Evolutionary conservation across 2,888 invertebrate species (phyloP), one percentile per base, ranked within the genome.

Genomic region (Aphidius colemani): DNA sequence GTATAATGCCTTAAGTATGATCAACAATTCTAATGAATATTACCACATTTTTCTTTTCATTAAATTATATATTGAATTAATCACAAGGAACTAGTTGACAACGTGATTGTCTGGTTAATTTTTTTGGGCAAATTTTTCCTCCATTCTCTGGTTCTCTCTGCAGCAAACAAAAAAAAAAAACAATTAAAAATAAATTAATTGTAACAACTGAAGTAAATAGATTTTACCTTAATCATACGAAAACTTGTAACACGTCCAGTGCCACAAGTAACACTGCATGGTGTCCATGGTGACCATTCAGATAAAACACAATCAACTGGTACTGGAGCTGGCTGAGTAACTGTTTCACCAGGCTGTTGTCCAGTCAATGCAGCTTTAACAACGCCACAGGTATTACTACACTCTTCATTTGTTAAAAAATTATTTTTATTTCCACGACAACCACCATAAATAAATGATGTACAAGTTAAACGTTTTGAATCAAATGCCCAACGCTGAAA

Each of bases 341-440:
- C 6, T 30, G 53, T 57, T 11, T 59, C 64, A 6, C 66, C 57
- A 5, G 70, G 64, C 1, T 72, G 61, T 59, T 76, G 68, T 2
- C 74, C 78, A n/a, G 65, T 70, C 2, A 78, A 66, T 7, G 72
- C 69, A 5, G 70, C 67, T 66, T 72, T 71, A 0, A 91, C 83
- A 11, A 87, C 82, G 48, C 85, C 84, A 79, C 95, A 95, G 7
- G 90, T 88, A 70, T 84, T 85, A 70, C 86, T 85, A 77, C 96
- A 96, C 76, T 94, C 93, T 41, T 90, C 87, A 70, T 87, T 86
- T 10, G 90, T 89, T 67, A 92, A 86, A 85, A 97, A 98, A 83
- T 95, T 96, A 84, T 98, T 98, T 75, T 89, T 87, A 83, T 94
- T 96, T 49, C 97, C 97, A 64, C 95, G 87, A 71, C 94, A 94